Conservation (phyloP, 2,113 vertebrate genomes). For the Vimba vimba region DNA sequence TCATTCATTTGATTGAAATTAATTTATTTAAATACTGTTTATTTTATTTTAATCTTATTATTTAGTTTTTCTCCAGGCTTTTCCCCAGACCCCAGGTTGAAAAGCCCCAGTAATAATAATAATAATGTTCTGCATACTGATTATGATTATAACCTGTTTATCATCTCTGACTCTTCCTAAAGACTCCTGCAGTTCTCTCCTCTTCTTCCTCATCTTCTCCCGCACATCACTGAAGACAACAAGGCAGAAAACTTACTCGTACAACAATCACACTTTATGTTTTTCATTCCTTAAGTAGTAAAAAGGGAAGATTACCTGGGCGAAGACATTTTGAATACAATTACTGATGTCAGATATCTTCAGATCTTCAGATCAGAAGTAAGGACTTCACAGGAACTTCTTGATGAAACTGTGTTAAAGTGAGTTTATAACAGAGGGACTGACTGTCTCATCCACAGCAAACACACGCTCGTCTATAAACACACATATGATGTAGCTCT, state of each 20-base stretch:
- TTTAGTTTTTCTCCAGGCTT: no score
- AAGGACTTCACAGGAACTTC: background rate
- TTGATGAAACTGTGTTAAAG: background rate
- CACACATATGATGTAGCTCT: background rate
- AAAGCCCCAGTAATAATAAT: no score
- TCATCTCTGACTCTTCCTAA: constrained; percentile 68
- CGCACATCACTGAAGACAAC: constrained; percentile 59
- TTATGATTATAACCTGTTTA: constrained; percentile 64
- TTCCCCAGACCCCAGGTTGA: no score
- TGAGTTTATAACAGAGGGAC: background rate
- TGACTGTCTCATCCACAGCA: background rate
- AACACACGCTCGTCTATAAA: background rate
- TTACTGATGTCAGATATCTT: background rate
- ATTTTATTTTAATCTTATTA: no score
- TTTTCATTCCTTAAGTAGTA: background rate
- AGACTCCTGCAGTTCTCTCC: constrained; percentile 68
- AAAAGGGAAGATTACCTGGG: constrained; percentile 60
- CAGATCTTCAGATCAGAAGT: background rate
- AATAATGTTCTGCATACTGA: background rate
- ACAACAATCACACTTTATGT: background rate
- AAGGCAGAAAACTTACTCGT: constrained; percentile 35
- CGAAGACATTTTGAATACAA: constrained; percentile 60
- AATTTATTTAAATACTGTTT: no score
- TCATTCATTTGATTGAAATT: no score
- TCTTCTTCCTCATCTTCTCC: constrained; percentile 72